Evolutionary conservation across 2,888 invertebrate species (phyloP), one percentile per base, ranked within the genome.

Genomic region (Pammene aurita): DNA sequence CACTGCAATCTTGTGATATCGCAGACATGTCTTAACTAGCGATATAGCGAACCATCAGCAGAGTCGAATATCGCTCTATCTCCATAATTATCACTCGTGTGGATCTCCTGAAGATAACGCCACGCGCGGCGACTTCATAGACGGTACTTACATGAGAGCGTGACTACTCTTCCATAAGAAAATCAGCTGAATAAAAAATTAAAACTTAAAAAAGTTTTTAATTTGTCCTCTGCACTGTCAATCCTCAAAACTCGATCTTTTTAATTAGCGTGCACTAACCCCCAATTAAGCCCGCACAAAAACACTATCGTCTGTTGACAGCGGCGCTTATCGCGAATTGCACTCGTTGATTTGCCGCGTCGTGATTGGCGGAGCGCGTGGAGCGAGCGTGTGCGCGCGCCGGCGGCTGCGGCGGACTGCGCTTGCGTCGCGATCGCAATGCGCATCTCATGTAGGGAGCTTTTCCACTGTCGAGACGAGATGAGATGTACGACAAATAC

Each of bases 271-370:
- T 54, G n/a, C 44, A 61, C 66, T 46, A 66, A 60, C 38, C 52
- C 60, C 60, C 66, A 67, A 67, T 67, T 67, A 67, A 67, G 60
- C 5, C 16, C 18, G 14, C 60, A 54, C 38, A 44, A 54, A 60
- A 60, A 67, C 66, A 67, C 60, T 67, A 67, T 67, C 66, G 60
- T 44, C 16, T 54, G 44, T 46, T 61, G 46, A 35, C 67, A 60
- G 60, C 66, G 42, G 42, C 13, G 55, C 64, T 44, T 44, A 55
- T 55, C 58, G 52, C 60, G 54, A 18, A 35, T n/a, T 55, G 14
- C n/a, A 52, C 18, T 60, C 60, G 35, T 54, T 60, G 44, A 66
- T 66, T 60, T 52, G 26, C 18, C 52, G 54, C 54, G 60, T 11
- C 44, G 13, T n/a, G 16, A 54, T 54, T 44, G 57, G 34, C 10